Evolutionary conservation across 2,888 invertebrate genomes (phyloP).

Genomic region (Eledone cirrhosa): DNA sequence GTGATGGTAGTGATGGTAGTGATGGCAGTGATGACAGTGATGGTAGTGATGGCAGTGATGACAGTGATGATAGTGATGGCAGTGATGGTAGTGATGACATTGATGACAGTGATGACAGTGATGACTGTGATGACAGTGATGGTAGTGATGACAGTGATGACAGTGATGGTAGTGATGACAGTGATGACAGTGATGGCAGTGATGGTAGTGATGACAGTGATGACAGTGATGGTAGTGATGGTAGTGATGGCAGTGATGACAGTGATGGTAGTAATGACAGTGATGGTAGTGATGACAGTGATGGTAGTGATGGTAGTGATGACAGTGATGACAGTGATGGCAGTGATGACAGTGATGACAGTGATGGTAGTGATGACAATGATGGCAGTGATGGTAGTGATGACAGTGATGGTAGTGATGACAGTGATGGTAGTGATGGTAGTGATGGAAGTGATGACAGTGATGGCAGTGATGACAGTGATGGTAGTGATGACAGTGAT

Average conservation of each 20-base stretch:
- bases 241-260: constrained; percentile 19
- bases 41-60: not conserved
- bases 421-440: constrained; percentile 19
- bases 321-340: constrained; percentile 21
- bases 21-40: not conserved
- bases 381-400: constrained; percentile 13
- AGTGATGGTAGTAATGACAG: constrained; percentile 16
- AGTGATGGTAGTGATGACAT: too few relatives aligned
- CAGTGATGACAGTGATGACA: constrained; percentile 8
- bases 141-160: constrained; percentile 3
- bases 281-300: constrained; percentile 12
- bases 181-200: not conserved
- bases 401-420: constrained; percentile 13
- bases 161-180: not conserved
- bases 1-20: too few relatives aligned
- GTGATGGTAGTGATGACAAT: constrained; percentile 9
- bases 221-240: constrained; percentile 8
- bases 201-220: constrained; percentile 8
- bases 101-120: too few relatives aligned
- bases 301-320: constrained; percentile 16
- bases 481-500: constrained; percentile 1
- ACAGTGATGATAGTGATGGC: too few relatives aligned
- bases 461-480: constrained; percentile 3
- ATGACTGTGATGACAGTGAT: too few relatives aligned
- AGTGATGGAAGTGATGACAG: constrained; percentile 5